Conservation (phyloP, 30 jellyfish, hydroid and myxozoan genomes). For the Aurelia sp. region DNA sequence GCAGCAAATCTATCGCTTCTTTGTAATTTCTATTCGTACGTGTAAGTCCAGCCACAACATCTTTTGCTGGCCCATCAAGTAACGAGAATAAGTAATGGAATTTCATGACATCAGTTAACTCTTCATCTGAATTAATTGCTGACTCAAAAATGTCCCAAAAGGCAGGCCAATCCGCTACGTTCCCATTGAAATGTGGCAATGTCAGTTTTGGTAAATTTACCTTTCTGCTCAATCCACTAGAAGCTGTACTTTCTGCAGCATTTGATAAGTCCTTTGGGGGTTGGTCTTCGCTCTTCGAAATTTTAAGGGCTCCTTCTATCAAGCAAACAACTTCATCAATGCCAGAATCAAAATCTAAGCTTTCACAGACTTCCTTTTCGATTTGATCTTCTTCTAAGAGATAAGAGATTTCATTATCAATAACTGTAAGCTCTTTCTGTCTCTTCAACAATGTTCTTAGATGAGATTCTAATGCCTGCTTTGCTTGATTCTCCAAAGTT, state of each 20-base stretch:
- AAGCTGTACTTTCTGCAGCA: too few relatives aligned
- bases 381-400: too few relatives aligned
- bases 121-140: constrained; percentile 8
- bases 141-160: constrained; percentile 41
- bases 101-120: constrained; percentile 18
- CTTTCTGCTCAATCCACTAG: neutral
- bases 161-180: constrained; percentile 6
- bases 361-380: too few relatives aligned
- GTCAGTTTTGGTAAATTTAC: constrained; percentile 19
- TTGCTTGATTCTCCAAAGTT: neutral
- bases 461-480: neutral
- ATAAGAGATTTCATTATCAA: neutral
- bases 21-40: constrained; percentile 20
- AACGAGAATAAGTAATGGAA: constrained; percentile 25
- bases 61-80: constrained; percentile 32
- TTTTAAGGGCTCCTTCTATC: constrained; percentile 4
- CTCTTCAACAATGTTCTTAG: constrained; percentile 20
- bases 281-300: too few relatives aligned
- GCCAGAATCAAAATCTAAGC: constrained; percentile 2
- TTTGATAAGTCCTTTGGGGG: too few relatives aligned
- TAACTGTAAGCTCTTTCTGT: neutral
- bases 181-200: constrained; percentile 21
- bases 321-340: neutral
- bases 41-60: constrained; percentile 2
- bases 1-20: constrained; percentile 1